These are phyloP conservation scores for Dasypus novemcinctus DNA, from an alignment of 2,113 vertebrate species.

Conservation along the genomic window DNA sequence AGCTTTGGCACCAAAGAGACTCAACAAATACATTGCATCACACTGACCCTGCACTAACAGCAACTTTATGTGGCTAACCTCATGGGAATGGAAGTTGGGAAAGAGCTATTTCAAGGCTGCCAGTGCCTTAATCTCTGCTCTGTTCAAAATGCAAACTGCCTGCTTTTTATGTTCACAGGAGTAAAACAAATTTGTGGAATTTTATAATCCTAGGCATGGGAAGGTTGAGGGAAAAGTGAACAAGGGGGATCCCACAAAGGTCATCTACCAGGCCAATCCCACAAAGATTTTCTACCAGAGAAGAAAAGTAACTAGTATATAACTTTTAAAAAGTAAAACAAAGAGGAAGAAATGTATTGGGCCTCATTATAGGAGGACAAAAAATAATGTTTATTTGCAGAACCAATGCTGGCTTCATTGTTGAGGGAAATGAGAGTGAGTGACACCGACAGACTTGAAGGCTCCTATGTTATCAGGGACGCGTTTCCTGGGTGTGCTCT, in stretches of 20 bases:
- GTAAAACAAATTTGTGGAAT: slow-evolving; percentile 76
- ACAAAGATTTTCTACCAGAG: no score
- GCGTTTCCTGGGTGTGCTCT: slow-evolving; percentile 83
- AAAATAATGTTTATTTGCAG: slow-evolving; percentile 85
- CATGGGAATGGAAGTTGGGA: slow-evolving; percentile 86
- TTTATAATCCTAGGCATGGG: slow-evolving; percentile 72
- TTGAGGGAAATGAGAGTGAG: slow-evolving; percentile 84
- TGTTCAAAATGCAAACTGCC: slow-evolving; percentile 83
- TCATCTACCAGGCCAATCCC: slow-evolving; percentile 79
- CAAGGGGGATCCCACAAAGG: slow-evolving; percentile 80
- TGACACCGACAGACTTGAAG: slow-evolving; percentile 86
- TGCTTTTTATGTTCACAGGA: slow-evolving; percentile 77
- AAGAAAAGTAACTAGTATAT: neutral
- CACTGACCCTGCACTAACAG: slow-evolving; percentile 84
- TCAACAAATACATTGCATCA: slow-evolving; percentile 91
- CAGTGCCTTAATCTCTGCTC: slow-evolving; percentile 84
- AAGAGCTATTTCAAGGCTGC: slow-evolving; percentile 88
- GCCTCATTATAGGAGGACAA: slow-evolving; percentile 81
- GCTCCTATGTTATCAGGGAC: slow-evolving; percentile 88
- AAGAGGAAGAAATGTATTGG: slow-evolving; percentile 51
- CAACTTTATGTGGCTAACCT: slow-evolving; percentile 84
- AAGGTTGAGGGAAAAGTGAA: slow-evolving; percentile 73
- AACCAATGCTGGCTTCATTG: slow-evolving; percentile 87
- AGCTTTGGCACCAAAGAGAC: slow-evolving; percentile 85
- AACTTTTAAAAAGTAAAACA: neutral